Percentiles rank a stretch among this genome's conserved stretches.
These are phyloP conservation scores for Oscheius sp. DNA, from an alignment of 2,888 invertebrate species.

Conservation along the genomic window DNA sequence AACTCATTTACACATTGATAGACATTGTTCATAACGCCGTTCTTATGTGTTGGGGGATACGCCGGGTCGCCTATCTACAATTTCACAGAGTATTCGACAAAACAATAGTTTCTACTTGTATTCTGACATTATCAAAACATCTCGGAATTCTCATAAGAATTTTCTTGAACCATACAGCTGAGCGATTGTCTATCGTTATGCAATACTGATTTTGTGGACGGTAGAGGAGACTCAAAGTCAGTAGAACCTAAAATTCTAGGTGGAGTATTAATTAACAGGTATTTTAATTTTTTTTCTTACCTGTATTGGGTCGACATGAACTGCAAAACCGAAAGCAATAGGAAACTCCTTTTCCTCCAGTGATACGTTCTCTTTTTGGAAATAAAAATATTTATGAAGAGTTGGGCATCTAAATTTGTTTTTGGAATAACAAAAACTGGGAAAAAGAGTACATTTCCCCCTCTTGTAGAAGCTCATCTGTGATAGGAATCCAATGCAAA, in stretches of 20 bases:
- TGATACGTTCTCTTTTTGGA: constrained; percentile 20
- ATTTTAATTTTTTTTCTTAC: no score
- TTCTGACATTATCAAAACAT: constrained; percentile 26
- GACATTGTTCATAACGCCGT: constrained; percentile 32
- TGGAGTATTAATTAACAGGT: no score
- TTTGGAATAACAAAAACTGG: no score
- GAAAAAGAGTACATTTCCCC: background rate
- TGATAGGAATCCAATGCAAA: background rate
- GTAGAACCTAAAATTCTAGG: constrained; percentile 14
- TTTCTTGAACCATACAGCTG: background rate
- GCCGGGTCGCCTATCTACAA: background rate
- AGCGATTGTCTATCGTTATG: constrained; percentile 29
- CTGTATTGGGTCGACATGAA: constrained; percentile 23
- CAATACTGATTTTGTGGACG: constrained; percentile 35
- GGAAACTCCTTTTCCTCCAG: constrained; percentile 25
- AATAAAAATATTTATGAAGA: constrained; percentile 30
- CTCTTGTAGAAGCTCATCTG: background rate
- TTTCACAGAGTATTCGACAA: background rate
- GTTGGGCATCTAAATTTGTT: constrained; percentile 24
- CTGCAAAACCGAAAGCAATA: constrained; percentile 27
- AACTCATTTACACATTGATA: constrained; percentile 29
- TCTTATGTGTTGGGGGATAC: background rate
- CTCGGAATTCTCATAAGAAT: constrained; percentile 6
- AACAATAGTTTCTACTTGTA: constrained; percentile 1
- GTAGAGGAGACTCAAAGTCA: constrained; percentile 33